A percentile compares a stretch with the other conserved stretches of the same genome.
These are phyloP conservation scores for Caerostris extrusa DNA, from an alignment of 1,140 invertebrate species.

Conservation along the genomic window DNA sequence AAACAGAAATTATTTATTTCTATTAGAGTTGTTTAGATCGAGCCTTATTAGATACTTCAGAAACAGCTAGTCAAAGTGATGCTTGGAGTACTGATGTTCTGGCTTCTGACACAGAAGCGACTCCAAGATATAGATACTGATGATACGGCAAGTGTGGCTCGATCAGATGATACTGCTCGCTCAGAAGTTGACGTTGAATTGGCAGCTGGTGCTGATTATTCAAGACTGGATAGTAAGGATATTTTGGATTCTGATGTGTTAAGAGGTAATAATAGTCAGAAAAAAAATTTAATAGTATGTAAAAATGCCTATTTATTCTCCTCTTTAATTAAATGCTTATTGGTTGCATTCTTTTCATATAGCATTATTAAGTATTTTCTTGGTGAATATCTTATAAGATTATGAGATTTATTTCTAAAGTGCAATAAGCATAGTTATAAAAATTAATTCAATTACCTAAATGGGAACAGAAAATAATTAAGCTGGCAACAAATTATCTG, in stretches of 20 bases:
- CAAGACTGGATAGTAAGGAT: constrained; percentile 62
- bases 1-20: neutral
- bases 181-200: constrained; percentile 85
- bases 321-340: too few species aligned
- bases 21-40: constrained; percentile 59
- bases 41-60: constrained; percentile 86
- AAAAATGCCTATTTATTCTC: too few species aligned
- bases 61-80: constrained; percentile 91
- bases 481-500: too few species aligned
- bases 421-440: too few species aligned
- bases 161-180: constrained; percentile 81
- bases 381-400: too few species aligned
- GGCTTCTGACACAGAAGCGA: constrained; percentile 90
- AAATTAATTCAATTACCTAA: too few species aligned
- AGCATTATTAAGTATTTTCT: too few species aligned
- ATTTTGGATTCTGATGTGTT: constrained; percentile 56
- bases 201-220: constrained; percentile 66
- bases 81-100: constrained; percentile 98
- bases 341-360: too few species aligned
- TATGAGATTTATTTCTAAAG: too few species aligned
- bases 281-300: neutral
- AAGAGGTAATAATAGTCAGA: constrained; percentile 1
- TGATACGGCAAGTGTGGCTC: constrained; percentile 88
- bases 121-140: constrained; percentile 93
- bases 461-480: too few species aligned